Base-by-base conservation (phyloP, 2,888 invertebrate genomes). In the Alloplasta piceator region DNA sequence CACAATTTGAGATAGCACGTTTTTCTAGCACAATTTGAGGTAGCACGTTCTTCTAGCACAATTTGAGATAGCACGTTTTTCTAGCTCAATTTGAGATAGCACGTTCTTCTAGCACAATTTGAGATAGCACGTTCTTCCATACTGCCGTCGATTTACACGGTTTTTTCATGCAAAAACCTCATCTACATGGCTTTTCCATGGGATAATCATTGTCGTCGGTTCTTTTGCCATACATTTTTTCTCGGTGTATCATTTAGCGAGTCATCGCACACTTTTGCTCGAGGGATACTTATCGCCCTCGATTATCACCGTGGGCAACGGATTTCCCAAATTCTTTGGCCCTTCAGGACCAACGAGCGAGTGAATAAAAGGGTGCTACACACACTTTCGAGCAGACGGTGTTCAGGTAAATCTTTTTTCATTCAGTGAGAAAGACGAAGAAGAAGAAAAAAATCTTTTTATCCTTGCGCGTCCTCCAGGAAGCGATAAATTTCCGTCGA, bases 401-500 rank as follows among this genome's bases (percentile, higher is more conserved):
- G 64, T 71, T 46, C 70, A 71, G 78, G 74, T 78, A 75, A 75
- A 56, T 70, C 70, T 60, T 75, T 75, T 75, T 67, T 66, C 14
- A 61, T 36, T 43, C 58, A 9, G 41, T 14, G 10, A 38, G 12
- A 68, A 52, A 75, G 26, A 26, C 26, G 26, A 26, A 26, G 26
- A 26, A 26, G 26, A 26, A 26, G 26, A 68, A 79, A 74, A 74
- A 73, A 67, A 5, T 38, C 14, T 61, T 72, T 80, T 76, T 61
- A 46, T 66, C 55, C 66, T 43, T 52, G 43, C 58, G 39, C 50
- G 52, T 74, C 60, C 81, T 82, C 78, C 83, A 80, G 82, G 84
- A 83, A 83, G 58, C 82, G 80, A 83, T 84, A 84, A 84, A 84
- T 84, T 83, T 82, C 67, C 72, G 68, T 68, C 50, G 56, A 48